Evolutionary conservation across 2,797 vertebrate species (phyloP).

Genomic region (Tadarida brasiliensis): DNA sequence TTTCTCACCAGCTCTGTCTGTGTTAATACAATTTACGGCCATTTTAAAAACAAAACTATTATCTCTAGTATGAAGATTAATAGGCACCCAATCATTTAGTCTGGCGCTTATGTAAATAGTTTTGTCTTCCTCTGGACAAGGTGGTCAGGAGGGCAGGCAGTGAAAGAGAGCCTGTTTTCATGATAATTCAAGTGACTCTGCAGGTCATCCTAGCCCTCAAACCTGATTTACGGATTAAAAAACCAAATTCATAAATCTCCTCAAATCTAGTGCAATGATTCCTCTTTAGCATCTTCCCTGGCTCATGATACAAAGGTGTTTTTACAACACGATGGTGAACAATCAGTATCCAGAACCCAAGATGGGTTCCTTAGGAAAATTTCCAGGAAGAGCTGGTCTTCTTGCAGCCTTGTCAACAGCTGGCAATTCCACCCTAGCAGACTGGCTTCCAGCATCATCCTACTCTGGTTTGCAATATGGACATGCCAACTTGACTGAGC

Average conservation of each 20-base stretch:
- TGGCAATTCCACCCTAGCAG: neutral
- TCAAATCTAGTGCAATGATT: neutral
- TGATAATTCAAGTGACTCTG: neutral
- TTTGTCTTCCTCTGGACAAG: neutral
- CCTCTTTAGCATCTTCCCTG: neutral
- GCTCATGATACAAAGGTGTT: neutral
- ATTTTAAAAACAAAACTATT: slow-evolving; percentile 51
- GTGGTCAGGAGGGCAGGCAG: neutral
- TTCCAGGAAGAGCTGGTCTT: neutral
- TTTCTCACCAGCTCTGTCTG: slow-evolving; percentile 44
- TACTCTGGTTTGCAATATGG: neutral
- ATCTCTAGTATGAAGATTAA: slow-evolving; percentile 52
- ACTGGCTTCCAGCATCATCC: neutral
- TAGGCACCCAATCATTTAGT: slow-evolving; percentile 47
- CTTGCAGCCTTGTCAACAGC: neutral
- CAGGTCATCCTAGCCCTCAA: slow-evolving; percentile 20
- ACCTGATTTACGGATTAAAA: slow-evolving; percentile 12
- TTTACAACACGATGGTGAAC: neutral
- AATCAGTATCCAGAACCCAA: neutral
- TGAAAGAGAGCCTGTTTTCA: slow-evolving; percentile 4
- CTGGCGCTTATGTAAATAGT: slow-evolving; percentile 32
- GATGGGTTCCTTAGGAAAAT: neutral
- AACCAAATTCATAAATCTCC: slow-evolving; percentile 7
- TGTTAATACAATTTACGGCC: slow-evolving; percentile 30
- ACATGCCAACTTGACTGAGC: neutral